Base-by-base conservation (phyloP, 2,888 invertebrate genomes). In the Priocnemis perturbator region DNA sequence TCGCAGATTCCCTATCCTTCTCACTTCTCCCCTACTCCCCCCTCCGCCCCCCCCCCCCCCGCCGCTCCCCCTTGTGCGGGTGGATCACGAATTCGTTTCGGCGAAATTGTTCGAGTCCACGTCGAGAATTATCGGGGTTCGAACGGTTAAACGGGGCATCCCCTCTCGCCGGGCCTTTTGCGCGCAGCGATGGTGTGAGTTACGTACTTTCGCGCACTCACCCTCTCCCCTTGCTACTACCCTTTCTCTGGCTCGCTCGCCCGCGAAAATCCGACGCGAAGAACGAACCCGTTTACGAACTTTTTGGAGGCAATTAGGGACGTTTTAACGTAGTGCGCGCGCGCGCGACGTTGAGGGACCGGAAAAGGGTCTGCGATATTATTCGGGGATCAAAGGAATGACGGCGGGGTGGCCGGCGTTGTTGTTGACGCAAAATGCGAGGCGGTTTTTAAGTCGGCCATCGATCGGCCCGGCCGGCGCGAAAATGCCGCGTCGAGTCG, bases 51-150 rank as follows among this genome's bases (percentile, higher is more conserved):
- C 59, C 17, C 5, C 2, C 17, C 19, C 59, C 17, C 17, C 50
- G 14, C 50, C 17, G 15, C 37, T 61, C 59, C 67, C 58, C 67
- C 9, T 50, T 17, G 71, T 58, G 65, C 69, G 67, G 60, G 56
- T 60, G 76, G 78, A 79, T 79, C 77, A 79, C 79, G 73, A 79
- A 79, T 79, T 76, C 73, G 79, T 79, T 79, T 79, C 68, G 64
- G 64, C 71, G 75, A 77, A 79, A 77, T 76, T 77, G 79, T 79
- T 79, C 79, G 68, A 74, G 73, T 71, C 77, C 71, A 71, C 71
- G 69, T 73, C 53, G 69, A 67, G 77, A 76, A 79, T 77, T 77
- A 79, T 79, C 74, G 69, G 66, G 67, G 67, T 64, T 73, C 68
- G 67, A 73, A 64, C 78, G 53, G 67, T 74, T 77, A 73, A 78